A percentile compares a stretch with the other conserved stretches of the same genome.
These are phyloP conservation scores for Drosophila lutescens DNA, from an alignment of 2,888 invertebrate genomes.

Conservation along the genomic window DNA sequence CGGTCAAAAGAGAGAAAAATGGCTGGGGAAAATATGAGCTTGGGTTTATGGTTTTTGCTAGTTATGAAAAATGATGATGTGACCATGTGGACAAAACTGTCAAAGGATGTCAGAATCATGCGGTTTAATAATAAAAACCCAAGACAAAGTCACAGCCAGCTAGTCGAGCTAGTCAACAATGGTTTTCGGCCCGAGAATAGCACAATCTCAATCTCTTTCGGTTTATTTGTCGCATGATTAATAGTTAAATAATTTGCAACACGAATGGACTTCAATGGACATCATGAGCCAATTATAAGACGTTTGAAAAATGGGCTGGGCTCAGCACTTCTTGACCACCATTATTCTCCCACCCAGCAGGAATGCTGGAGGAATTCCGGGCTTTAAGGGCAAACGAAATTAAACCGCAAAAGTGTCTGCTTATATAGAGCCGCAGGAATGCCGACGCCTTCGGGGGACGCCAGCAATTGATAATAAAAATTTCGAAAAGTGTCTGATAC, in stretches of 20 bases:
- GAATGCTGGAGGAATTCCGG: conserved; percentile 19
- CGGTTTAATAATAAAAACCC: conserved; percentile 63
- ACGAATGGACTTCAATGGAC: conserved; percentile 57
- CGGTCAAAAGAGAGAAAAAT: conserved; percentile 15
- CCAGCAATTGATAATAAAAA: conserved; percentile 72
- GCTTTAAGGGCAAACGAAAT: conserved; percentile 65
- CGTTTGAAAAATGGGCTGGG: conserved; percentile 48
- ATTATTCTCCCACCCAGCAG: background rate
- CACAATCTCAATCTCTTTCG: conserved; percentile 41
- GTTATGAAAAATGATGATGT: conserved; percentile 74
- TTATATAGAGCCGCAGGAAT: conserved; percentile 65
- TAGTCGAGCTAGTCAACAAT: conserved; percentile 11
- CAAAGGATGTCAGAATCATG: conserved; percentile 78
- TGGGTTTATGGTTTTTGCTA: conserved; percentile 57
- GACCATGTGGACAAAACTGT: conserved; percentile 72
- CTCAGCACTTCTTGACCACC: background rate
- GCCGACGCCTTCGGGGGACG: conserved; percentile 6
- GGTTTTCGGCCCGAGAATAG: background rate
- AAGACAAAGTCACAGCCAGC: conserved; percentile 44
- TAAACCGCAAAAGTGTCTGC: conserved; percentile 76
- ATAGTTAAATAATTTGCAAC: conserved; percentile 71
- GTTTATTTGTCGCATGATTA: conserved; percentile 71
- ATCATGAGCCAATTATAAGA: conserved; percentile 64
- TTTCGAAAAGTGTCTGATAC: conserved; percentile 59
- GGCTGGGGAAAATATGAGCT: conserved; percentile 30